Evolutionary conservation across 2,888 invertebrate species (phyloP).

Genomic region (Ochropleura leucogaster): DNA sequence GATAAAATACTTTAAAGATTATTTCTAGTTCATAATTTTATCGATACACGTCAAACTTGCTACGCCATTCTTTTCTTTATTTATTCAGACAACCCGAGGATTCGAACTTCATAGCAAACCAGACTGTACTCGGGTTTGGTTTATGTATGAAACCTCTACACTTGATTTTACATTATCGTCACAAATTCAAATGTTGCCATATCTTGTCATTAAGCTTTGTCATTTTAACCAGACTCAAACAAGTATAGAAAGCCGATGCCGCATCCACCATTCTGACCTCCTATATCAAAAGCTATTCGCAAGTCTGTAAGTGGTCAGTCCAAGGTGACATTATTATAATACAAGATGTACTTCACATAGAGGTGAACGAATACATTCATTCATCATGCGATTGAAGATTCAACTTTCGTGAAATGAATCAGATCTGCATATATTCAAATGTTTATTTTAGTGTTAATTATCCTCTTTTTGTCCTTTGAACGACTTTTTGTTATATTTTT

Average conservation of each 20-base stretch:
- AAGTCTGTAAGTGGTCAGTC: slow-evolving; percentile 83
- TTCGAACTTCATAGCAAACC: too few relatives aligned
- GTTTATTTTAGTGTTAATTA: background rate
- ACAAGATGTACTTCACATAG: slow-evolving; percentile 78
- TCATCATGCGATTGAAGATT: slow-evolving; percentile 48
- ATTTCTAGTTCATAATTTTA: too few relatives aligned
- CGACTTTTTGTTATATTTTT: background rate
- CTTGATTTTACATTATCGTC: too few relatives aligned
- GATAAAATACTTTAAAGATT: too few relatives aligned
- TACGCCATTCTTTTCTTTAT: too few relatives aligned
- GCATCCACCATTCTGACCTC: slow-evolving; percentile 45
- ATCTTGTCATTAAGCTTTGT: background rate
- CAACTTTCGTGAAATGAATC: background rate
- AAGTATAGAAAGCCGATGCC: slow-evolving; percentile 26
- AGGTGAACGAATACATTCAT: slow-evolving; percentile 63
- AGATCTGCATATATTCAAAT: slow-evolving; percentile 19
- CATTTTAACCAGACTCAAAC: background rate
- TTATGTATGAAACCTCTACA: too few relatives aligned
- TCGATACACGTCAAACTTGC: too few relatives aligned
- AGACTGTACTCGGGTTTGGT: too few relatives aligned
- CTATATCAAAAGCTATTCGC: slow-evolving; percentile 50
- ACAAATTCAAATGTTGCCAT: background rate
- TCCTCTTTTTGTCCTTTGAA: background rate
- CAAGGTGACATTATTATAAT: slow-evolving; percentile 84
- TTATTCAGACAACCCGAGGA: too few relatives aligned